Evolutionary conservation across 1,140 invertebrate genomes (phyloP).

Genomic region (Latrodectus geometricus): DNA sequence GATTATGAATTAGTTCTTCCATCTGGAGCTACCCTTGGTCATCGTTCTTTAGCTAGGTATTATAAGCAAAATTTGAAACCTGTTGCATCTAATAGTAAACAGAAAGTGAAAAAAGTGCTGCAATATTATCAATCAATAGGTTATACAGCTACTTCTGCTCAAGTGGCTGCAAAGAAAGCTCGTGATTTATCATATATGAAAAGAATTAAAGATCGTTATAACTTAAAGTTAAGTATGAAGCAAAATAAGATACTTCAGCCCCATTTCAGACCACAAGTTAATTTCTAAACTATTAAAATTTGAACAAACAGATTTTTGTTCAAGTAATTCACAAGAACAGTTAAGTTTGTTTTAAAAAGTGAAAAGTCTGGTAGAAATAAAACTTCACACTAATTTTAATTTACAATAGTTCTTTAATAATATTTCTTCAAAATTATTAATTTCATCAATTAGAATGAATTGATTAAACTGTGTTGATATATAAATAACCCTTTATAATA

Average conservation of each 20-base stretch:
- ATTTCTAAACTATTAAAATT: constrained; percentile 73
- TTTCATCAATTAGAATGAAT: no score
- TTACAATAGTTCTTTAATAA: no score
- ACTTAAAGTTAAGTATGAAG: constrained; percentile 81
- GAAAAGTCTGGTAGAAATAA: no score
- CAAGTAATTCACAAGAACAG: no score
- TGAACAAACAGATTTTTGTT: no score
- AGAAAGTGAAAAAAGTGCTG: constrained; percentile 73
- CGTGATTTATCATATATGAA: constrained; percentile 88
- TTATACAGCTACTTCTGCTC: constrained; percentile 80
- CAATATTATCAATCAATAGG: constrained; percentile 86
- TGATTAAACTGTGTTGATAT: no score
- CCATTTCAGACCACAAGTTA: constrained; percentile 83
- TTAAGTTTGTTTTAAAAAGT: no score
- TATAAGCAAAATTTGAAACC: constrained; percentile 83
- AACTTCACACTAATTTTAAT: no score
- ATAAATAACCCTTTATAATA: no score
- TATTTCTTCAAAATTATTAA: no score
- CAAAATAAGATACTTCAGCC: constrained; percentile 85
- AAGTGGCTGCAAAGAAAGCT: constrained; percentile 77
- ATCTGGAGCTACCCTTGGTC: constrained; percentile 88
- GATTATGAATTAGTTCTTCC: constrained; percentile 89
- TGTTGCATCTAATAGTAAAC: constrained; percentile 60
- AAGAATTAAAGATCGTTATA: constrained; percentile 81
- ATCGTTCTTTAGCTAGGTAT: constrained; percentile 78